These are phyloP conservation scores for Hippocampus kuda DNA, from an alignment of 2,797 vertebrate species.

Conservation along the genomic window DNA sequence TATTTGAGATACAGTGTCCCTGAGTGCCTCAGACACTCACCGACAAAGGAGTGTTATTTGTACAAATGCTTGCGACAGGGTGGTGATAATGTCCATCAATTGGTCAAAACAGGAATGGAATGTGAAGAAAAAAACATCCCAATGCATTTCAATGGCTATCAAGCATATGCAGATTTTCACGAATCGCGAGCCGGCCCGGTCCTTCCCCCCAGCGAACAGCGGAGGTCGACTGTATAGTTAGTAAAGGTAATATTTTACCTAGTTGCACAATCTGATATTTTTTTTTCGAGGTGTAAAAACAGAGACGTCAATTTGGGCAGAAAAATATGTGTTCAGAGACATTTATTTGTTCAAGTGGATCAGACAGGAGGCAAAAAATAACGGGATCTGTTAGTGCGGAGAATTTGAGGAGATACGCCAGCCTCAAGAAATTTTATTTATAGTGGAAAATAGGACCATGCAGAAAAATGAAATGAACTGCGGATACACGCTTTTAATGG, in stretches of 20 bases:
- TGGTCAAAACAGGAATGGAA: background rate
- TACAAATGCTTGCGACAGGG: background rate
- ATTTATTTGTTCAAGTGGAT: background rate
- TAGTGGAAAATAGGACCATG: background rate
- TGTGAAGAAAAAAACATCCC: too few relatives aligned
- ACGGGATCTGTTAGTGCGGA: background rate
- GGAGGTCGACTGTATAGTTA: too few relatives aligned
- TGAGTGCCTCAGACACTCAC: constrained; percentile 9
- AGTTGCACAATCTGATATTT: background rate
- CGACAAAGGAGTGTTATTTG: background rate
- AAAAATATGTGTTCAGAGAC: background rate
- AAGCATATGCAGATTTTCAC: too few relatives aligned
- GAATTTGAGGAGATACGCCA: background rate
- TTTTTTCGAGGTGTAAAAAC: background rate
- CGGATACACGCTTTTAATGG: constrained; percentile 36
- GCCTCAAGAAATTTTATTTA: background rate
- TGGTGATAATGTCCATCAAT: background rate
- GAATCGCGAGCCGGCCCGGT: too few relatives aligned
- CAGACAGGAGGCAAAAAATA: background rate
- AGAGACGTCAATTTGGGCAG: background rate
- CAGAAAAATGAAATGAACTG: constrained; percentile 35
- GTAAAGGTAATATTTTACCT: too few relatives aligned
- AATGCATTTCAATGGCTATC: too few relatives aligned
- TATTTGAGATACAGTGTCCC: background rate
- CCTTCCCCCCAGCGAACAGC: too few relatives aligned